These are phyloP conservation scores for Athalia cordata DNA, from an alignment of 2,888 invertebrate genomes.

Conservation along the genomic window DNA sequence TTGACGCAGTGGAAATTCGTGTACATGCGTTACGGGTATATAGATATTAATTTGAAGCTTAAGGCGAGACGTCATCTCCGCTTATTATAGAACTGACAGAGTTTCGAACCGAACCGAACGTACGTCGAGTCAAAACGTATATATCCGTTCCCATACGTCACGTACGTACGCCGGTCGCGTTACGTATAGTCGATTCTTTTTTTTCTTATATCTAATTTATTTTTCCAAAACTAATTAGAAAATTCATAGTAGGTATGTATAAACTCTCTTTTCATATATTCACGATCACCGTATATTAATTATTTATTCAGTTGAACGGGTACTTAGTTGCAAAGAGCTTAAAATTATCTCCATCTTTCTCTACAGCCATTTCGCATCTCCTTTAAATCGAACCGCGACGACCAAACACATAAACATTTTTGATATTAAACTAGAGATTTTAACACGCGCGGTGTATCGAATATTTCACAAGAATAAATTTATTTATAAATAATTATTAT, in stretches of 20 bases:
- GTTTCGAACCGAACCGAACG: constrained; percentile 16
- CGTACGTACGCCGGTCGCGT: constrained; percentile 47
- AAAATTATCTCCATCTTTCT: too few species aligned
- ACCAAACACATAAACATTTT: too few species aligned
- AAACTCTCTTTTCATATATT: background rate
- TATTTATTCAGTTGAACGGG: constrained; percentile 6
- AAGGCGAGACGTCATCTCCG: constrained; percentile 32
- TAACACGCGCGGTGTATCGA: too few species aligned
- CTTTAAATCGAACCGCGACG: too few species aligned
- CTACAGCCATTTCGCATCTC: too few species aligned
- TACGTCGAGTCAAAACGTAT: constrained; percentile 44
- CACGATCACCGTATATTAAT: background rate
- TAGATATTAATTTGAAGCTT: constrained; percentile 2
- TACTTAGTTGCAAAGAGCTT: too few species aligned
- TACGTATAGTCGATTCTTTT: constrained; percentile 48
- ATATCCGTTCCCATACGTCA: constrained; percentile 42
- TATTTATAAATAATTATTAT: background rate
- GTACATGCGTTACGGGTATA: too few species aligned
- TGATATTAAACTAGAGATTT: too few species aligned
- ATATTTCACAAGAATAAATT: too few species aligned
- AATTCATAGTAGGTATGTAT: too few species aligned
- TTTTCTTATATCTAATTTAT: constrained; percentile 38
- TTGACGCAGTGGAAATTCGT: too few species aligned
- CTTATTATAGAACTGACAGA: constrained; percentile 41
- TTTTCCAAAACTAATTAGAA: constrained; percentile 21